These are phyloP conservation scores for Zygaena filipendulae DNA, from an alignment of 2,888 invertebrate genomes.

Conservation along the genomic window DNA sequence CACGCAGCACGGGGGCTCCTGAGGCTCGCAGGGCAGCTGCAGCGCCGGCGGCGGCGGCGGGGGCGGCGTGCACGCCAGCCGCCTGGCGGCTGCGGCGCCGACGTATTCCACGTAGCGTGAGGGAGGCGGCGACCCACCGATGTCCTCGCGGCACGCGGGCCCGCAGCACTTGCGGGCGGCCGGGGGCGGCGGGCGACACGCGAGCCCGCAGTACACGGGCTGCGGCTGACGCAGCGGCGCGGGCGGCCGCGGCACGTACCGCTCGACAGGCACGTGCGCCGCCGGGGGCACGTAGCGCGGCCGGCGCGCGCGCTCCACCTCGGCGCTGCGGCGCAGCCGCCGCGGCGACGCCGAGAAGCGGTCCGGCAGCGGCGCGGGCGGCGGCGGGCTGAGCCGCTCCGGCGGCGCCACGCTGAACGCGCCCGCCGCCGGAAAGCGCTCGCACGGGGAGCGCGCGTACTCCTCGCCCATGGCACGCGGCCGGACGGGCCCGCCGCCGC, in stretches of 20 bases:
- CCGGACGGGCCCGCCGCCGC: constrained; percentile 59
- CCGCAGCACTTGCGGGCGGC: constrained; percentile 55
- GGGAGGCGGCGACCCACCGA: constrained; percentile 51
- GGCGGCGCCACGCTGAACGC: constrained; percentile 73
- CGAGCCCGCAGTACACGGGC: constrained; percentile 66
- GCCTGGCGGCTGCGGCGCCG: constrained; percentile 71
- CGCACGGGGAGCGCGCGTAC: constrained; percentile 65
- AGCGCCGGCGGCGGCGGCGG: constrained; percentile 59
- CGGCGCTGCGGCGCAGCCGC: constrained; percentile 73
- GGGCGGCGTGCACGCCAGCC: constrained; percentile 62
- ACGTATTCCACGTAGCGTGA: constrained; percentile 72
- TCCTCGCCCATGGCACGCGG: constrained; percentile 67
- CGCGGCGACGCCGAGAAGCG: constrained; percentile 66
- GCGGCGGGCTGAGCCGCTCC: constrained; percentile 72
- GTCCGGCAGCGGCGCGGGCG: constrained; percentile 72
- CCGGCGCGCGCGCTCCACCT: constrained; percentile 72
- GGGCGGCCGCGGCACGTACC: constrained; percentile 74
- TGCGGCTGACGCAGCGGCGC: constrained; percentile 55
- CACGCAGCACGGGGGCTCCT: constrained; percentile 67
- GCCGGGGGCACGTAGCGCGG: constrained; percentile 75
- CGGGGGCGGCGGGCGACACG: constrained; percentile 52
- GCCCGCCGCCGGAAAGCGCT: constrained; percentile 65
- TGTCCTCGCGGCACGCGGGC: constrained; percentile 55
- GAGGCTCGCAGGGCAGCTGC: constrained; percentile 56
- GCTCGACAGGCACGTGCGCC: constrained; percentile 77